Base-by-base conservation (phyloP, 2,113 vertebrate genomes). In the Ictalurus furcatus region DNA sequence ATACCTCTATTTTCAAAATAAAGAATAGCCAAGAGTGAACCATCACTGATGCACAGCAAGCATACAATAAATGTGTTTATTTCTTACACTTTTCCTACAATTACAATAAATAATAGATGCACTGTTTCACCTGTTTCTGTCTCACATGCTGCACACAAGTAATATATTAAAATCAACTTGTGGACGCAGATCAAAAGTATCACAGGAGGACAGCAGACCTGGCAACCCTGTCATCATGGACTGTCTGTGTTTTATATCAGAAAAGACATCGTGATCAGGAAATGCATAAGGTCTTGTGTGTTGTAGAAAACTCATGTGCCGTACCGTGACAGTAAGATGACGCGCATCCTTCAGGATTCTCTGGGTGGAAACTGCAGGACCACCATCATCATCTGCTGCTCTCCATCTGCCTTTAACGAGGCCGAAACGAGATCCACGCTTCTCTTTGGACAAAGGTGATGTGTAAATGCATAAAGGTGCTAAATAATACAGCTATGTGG, bases 251-350 rank as follows among this genome's bases (percentile, higher is more conserved):
- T n/a, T 54, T 30, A 80, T 19, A 56, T 14, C 11, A 13, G 78
- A 80, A 80, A 16, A n/a, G 13, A 79, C 5, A 6, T 79, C 1
- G 0, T 12, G 74, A 28, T 30, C 40, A 56, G 28, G 28, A 30
- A 56, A 9, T 56, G 1, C 6, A 2, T 14, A 6, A 52, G 48
- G 4, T n/a, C 6, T 11, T 34, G 12, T 30, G 34, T 83, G 9
- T 88, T 8, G 61, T 65, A 99, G 98, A 99, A 99, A 97, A 96
- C 93, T 30, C 97, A 99, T 0, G 98, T 99, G 79, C 98, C 98
- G 0, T 99, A 99, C 93, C 93, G 98, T 90, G 98, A 99, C 95
- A 99, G 98, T 92, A 99, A 99, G 93, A 99, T 99, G 98, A 99
- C 98, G 6, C 93, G 97, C 30, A 98, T 99, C 93, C 97, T 99